These are phyloP conservation scores for Caenorhabditis latens DNA, from an alignment of 1,140 invertebrate genomes.

Conservation along the genomic window DNA sequence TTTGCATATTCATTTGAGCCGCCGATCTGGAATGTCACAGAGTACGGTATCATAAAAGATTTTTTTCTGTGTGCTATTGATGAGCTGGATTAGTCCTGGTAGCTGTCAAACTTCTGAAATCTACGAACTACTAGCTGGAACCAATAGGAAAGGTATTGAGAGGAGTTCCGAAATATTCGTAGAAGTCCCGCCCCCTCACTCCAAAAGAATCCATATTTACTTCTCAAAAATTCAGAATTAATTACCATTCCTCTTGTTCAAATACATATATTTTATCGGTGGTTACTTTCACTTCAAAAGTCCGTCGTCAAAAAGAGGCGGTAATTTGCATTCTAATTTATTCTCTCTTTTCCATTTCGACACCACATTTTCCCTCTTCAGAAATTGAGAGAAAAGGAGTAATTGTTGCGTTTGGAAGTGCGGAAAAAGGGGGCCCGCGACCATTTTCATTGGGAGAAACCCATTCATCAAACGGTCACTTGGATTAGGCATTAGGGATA, in stretches of 20 bases:
- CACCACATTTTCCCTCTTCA: constrained; percentile 31
- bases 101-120: too few species aligned
- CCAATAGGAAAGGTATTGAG: too few species aligned
- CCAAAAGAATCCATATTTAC: too few species aligned
- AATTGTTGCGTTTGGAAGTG: background rate
- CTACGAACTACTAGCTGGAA: too few species aligned
- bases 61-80: too few species aligned
- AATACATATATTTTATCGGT: constrained; percentile 27
- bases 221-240: background rate
- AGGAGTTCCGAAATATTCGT: too few species aligned
- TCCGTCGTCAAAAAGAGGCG: background rate
- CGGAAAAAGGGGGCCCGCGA: background rate
- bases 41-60: too few species aligned
- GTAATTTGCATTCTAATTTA: constrained; percentile 56
- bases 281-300: background rate
- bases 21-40: too few species aligned
- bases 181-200: too few species aligned
- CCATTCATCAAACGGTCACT: constrained; percentile 37
- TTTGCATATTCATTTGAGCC: too few species aligned
- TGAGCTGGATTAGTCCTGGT: too few species aligned
- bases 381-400: background rate
- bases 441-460: background rate
- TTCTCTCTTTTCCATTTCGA: constrained; percentile 50
- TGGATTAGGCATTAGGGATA: background rate
- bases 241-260: constrained; percentile 7